These are phyloP conservation scores for Phallusia fumigata DNA, from an alignment of 23 tunicate genomes.

Conservation along the genomic window DNA sequence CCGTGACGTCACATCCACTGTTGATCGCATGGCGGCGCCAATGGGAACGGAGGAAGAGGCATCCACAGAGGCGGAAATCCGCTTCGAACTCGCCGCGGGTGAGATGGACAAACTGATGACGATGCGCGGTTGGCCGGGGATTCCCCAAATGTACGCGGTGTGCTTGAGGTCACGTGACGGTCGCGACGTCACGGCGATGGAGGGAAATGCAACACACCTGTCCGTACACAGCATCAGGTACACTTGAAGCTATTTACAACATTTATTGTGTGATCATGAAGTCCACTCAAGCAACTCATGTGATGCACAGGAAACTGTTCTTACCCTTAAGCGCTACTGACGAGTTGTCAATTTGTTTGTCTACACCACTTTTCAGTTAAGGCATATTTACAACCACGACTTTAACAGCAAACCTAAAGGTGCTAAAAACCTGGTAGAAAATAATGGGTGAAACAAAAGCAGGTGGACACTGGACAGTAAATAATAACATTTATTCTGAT, in stretches of 20 bases:
- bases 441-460: no score
- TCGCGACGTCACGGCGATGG: slow-evolving; percentile 17
- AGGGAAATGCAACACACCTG: background rate
- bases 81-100: slow-evolving; percentile 16
- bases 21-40: background rate
- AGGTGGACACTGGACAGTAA: no score
- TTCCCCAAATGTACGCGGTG: slow-evolving; percentile 62
- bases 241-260: background rate
- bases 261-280: background rate
- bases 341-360: no score
- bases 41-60: background rate
- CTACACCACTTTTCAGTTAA: no score
- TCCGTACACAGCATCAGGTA: background rate
- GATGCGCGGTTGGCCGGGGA: slow-evolving; percentile 62
- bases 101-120: slow-evolving; percentile 26
- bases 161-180: slow-evolving; percentile 38
- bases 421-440: no score
- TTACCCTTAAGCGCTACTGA: no score
- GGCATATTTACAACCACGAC: no score
- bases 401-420: no score
- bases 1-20: background rate
- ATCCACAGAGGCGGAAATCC: background rate
- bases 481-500: no score
- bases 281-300: no score
- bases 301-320: no score